Evolutionary conservation across 2,797 vertebrate species (phyloP).

Genomic region (Acropternis orthonyx): DNA sequence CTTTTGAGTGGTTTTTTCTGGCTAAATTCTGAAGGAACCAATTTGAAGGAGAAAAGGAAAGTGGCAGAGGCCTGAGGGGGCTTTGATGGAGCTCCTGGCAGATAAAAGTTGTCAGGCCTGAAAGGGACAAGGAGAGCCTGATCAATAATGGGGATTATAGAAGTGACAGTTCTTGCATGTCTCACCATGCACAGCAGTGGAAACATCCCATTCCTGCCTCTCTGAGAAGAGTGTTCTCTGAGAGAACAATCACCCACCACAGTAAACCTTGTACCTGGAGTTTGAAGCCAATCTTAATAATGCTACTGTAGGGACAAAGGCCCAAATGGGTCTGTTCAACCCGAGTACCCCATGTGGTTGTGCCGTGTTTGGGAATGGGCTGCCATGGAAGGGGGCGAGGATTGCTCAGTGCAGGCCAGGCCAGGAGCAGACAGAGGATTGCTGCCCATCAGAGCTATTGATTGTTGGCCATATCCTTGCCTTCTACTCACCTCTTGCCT

Average conservation of each 20-base stretch:
- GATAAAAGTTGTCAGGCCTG: background rate
- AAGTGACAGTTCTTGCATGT: background rate
- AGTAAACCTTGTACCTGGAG: background rate
- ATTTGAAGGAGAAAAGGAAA: background rate
- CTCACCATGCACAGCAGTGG: background rate
- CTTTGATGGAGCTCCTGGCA: background rate
- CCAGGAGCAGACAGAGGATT: background rate
- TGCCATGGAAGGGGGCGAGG: background rate
- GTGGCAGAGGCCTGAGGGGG: background rate
- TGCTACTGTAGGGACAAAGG: background rate
- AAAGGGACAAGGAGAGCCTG: background rate
- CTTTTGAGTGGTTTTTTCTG: background rate
- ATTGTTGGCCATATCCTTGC: background rate
- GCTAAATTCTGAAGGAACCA: background rate
- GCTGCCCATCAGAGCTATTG: background rate
- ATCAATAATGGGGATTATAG: background rate
- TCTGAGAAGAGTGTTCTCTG: background rate
- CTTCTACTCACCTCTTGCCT: constrained; percentile 36
- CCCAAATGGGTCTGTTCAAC: background rate
- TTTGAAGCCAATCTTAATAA: background rate
- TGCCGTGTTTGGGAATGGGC: background rate
- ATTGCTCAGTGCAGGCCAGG: background rate
- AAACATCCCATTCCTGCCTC: background rate
- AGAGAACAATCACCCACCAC: background rate
- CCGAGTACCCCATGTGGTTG: fast-evolving